Base-by-base conservation (phyloP, 2,797 vertebrate genomes). In the Pristis pectinata region DNA sequence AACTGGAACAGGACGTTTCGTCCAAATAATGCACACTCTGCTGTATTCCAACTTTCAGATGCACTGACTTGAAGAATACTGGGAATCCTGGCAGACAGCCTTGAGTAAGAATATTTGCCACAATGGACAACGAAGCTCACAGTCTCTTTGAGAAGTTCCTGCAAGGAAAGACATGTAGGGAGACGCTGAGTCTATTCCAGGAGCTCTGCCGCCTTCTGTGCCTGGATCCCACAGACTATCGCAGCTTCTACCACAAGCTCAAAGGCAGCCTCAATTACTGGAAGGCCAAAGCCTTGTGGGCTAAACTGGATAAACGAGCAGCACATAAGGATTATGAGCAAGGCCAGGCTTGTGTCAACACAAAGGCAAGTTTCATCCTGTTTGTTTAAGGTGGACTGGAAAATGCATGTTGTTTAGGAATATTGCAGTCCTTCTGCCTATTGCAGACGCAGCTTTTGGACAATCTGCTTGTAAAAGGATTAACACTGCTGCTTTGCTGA, bases 271-370 rank as follows among this genome's bases (percentile, higher is more conserved):
- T 99, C 94, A 99, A 99, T 96, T 99, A 98, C 96, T 99, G 99
- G 99, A 99, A 97, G 67, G 98, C 98, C 96, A 99, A 99, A 96
- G 97, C 98, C 0, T 95, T 99, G 91, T 99, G 98, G 99, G 96
- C 95, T 79, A 99, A 98, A 95, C 97, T 99, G 95, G 98, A 99
- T 96, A 99, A 99, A 95, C 97, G 98, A 95, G 98, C 97, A 0
- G 95, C 97, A 8, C 98, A 98, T 95, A 95, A 94, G 0, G 98
- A 98, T 94, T 99, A 99, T 24, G 96, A 98, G 94, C 98, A 98
- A 96, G 97, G 98, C 70, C 97, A 96, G 94, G 97, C 96, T 93
- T 99, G 98, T 95, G 56, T 95, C 95, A 96, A 95, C 95, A 99
- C 98, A 95, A 98, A 98, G 98, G 99, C 99, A 96, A 53, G 1